Percentiles rank a stretch among this genome's conserved stretches.
Conservation (phyloP, 2,888 invertebrate genomes). For the Sylvicola fuscatus region DNA sequence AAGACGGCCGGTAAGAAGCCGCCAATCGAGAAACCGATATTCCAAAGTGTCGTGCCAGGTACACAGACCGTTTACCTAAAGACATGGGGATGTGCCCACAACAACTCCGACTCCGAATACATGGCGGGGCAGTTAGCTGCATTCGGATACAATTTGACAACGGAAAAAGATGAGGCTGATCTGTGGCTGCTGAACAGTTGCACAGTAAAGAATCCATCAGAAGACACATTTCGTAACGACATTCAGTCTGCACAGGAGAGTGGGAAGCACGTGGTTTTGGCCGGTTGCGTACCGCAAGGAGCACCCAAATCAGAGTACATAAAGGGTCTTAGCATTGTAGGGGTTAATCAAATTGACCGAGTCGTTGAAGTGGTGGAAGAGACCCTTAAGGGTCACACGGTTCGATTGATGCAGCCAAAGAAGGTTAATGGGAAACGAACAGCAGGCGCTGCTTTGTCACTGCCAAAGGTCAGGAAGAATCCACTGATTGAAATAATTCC, state of each 20-base stretch:
- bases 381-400: constrained; percentile 75
- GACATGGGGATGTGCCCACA: constrained; percentile 98
- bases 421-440: constrained; percentile 55
- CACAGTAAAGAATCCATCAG: constrained; percentile 94
- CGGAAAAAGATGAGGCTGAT: constrained; percentile 63
- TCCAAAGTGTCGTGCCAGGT: constrained; percentile 42
- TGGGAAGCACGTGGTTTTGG: constrained; percentile 78
- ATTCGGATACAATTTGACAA: constrained; percentile 69
- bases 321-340: constrained; percentile 73
- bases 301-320: constrained; percentile 46
- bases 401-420: constrained; percentile 60
- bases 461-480: constrained; percentile 92
- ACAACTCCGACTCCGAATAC: constrained; percentile 94
- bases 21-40: constrained; percentile 19
- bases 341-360: constrained; percentile 94
- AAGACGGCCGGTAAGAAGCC: constrained; percentile 8
- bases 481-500: constrained; percentile 93
- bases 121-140: constrained; percentile 90
- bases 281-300: constrained; percentile 95
- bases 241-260: constrained; percentile 50
- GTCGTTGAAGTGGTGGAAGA: constrained; percentile 97
- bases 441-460: constrained; percentile 67
- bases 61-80: constrained; percentile 69
- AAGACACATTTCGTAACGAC: constrained; percentile 82
- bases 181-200: constrained; percentile 85